These are phyloP conservation scores for Sphaerodactylus townsendi DNA, from an alignment of 2,113 vertebrate species.

Conservation along the genomic window DNA sequence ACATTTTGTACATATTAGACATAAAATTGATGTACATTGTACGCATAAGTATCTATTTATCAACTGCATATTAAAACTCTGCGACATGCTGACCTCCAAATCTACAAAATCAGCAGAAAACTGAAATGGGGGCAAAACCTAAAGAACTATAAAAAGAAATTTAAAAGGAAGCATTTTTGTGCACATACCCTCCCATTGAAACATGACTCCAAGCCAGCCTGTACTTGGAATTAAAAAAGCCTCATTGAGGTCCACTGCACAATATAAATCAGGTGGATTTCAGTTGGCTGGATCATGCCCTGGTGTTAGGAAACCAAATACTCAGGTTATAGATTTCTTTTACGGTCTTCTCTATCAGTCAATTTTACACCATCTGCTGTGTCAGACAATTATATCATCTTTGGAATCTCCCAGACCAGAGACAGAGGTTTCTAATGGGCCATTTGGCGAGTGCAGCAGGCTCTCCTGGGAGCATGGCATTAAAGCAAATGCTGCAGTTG, in stretches of 20 bases:
- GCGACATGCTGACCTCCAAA: too few relatives aligned
- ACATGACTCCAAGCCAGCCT: background rate
- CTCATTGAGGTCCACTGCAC: background rate
- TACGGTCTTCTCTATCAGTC: slow-evolving; percentile 12
- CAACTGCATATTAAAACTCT: too few relatives aligned
- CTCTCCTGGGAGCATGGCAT: background rate
- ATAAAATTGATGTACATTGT: too few relatives aligned
- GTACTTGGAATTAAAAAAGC: background rate
- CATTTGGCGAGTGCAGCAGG: slow-evolving; percentile 62
- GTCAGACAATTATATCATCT: slow-evolving; percentile 49
- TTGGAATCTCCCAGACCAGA: slow-evolving; percentile 62
- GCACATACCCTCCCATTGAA: background rate
- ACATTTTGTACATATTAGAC: too few relatives aligned
- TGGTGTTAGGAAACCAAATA: slow-evolving; percentile 28
- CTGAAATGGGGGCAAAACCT: too few relatives aligned
- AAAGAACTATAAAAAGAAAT: too few relatives aligned
- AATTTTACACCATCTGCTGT: slow-evolving; percentile 54
- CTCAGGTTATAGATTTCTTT: slow-evolving; percentile 32
- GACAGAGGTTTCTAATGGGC: slow-evolving; percentile 67
- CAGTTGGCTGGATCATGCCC: background rate
- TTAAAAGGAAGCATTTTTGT: too few relatives aligned
- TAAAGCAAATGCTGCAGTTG: slow-evolving; percentile 46
- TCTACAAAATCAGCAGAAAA: too few relatives aligned
- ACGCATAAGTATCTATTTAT: too few relatives aligned
- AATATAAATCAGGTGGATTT: background rate